Base-by-base conservation (phyloP, 2,888 invertebrate species). In the Harmothoe impar region DNA sequence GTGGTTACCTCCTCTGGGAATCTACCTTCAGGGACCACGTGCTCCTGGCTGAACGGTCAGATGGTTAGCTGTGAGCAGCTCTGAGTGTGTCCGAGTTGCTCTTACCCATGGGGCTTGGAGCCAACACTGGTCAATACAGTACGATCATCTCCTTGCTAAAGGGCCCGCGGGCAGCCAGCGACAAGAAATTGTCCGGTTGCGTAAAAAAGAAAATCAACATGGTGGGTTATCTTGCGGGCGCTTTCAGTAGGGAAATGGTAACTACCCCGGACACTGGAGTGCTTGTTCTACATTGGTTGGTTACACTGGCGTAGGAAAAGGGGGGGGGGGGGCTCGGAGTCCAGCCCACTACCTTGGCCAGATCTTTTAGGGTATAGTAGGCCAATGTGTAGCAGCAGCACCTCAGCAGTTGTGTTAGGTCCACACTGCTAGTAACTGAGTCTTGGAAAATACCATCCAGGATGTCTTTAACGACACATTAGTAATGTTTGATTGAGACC, bases 81-180 rank as follows among this genome's bases (percentile, higher is more conserved):
- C 43, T 43, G 62, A 62, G 62, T n/a, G 23, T 3, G 7, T 29
- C 72, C 5, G 72, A 72, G 72, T 15, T 29, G 72, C 72, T 72
- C 72, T 72, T 29, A 72, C n/a, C 72, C 29, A 3, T 5, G n/a
- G 72, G 62, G 72, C 29, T 72, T 72, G 17, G 15, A 72, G 72
- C 72, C 72, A 72, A 29, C 72, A 29, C 72, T 72, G 72, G 72
- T 72, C 72, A 72, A 72, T 72, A 72, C 5, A 25, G 72, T 23
- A 72, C 72, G 29, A n/a, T 72, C 72, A 72, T 72, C 72, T 29
- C 29, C 31, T 62, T 62, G 20, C n/a, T 62, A 62, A 62, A 20
- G 62, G 62, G 62, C 23, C 62, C n/a, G 62, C 23, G 15, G 43
- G 15, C 31, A 3, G 7, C 72, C 72, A 72, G 72, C 25, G 29